Percentiles rank a stretch among this genome's conserved stretches.
Conservation (phyloP, 1,140 invertebrate genomes). For the Amphibalanus amphitrite region DNA sequence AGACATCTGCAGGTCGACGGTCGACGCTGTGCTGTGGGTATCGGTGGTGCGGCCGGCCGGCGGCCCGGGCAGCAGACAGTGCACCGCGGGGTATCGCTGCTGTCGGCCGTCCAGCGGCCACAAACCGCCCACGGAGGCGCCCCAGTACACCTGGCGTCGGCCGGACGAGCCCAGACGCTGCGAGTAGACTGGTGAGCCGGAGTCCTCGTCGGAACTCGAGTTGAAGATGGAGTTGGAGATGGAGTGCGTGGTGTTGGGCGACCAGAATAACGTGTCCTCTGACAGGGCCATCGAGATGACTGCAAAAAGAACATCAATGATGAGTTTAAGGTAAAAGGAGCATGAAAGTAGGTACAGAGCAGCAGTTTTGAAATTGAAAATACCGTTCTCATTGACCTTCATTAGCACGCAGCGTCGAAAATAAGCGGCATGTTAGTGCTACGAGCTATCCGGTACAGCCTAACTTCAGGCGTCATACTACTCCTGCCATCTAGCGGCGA, state of each 20-base stretch:
- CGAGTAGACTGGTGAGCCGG: background rate
- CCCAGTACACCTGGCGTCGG: background rate
- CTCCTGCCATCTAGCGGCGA: no score
- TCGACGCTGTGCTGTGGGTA: background rate
- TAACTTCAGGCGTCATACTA: no score
- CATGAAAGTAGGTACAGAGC: no score
- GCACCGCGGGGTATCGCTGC: background rate
- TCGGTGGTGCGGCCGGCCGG: background rate
- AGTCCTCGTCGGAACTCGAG: no score
- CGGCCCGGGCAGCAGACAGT: background rate
- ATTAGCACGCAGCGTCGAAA: no score
- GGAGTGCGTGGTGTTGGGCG: background rate
- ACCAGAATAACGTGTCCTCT: background rate
- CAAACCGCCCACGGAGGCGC: background rate
- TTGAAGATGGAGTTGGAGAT: no score
- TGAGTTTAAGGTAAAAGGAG: no score
- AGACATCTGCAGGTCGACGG: slow-evolving; percentile 9
- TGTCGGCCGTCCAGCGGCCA: background rate
- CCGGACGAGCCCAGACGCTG: background rate
- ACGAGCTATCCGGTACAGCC: no score
- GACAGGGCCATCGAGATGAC: background rate
- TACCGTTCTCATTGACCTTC: no score
- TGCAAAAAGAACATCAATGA: no score
- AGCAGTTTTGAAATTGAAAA: no score
- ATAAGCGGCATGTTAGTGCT: no score